Conservation (phyloP, 2,797 vertebrate genomes). For the Siniperca scherzeri region DNA sequence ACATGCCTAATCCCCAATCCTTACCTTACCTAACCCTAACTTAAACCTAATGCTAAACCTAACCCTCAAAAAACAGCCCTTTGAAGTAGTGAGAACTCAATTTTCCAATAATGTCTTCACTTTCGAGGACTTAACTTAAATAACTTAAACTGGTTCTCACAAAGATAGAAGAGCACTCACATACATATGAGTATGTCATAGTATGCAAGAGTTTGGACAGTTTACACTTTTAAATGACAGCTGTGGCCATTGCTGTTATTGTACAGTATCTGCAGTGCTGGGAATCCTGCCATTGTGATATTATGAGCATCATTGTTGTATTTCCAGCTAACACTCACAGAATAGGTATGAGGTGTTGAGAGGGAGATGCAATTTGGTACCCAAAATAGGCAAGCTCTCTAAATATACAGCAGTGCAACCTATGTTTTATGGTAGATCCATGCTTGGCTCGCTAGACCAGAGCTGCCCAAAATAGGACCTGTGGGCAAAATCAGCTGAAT, state of each 20-base stretch:
- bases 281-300: slow-evolving; percentile 39
- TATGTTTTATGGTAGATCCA: slow-evolving; percentile 47
- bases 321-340: slow-evolving; percentile 19
- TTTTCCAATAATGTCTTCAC: not conserved
- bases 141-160: not conserved
- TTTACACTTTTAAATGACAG: not conserved
- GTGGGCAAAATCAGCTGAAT: slow-evolving; percentile 67
- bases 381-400: slow-evolving; percentile 37
- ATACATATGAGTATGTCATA: not conserved
- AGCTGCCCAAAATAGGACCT: slow-evolving; percentile 63
- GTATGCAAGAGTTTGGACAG: not conserved
- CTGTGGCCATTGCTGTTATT: not conserved
- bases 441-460: slow-evolving; percentile 48
- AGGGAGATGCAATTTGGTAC: slow-evolving; percentile 31
- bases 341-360: slow-evolving; percentile 27
- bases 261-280: slow-evolving; percentile 22
- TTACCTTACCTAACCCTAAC: not conserved
- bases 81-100: not conserved
- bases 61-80: not conserved
- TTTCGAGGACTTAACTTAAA: too few species aligned
- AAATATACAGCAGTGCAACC: slow-evolving; percentile 48
- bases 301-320: slow-evolving; percentile 25
- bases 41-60: not conserved
- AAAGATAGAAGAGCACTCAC: not conserved
- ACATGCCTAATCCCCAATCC: not conserved